Base-by-base conservation (phyloP, 2,113 vertebrate genomes). In the Gasterosteus aculeatus region DNA sequence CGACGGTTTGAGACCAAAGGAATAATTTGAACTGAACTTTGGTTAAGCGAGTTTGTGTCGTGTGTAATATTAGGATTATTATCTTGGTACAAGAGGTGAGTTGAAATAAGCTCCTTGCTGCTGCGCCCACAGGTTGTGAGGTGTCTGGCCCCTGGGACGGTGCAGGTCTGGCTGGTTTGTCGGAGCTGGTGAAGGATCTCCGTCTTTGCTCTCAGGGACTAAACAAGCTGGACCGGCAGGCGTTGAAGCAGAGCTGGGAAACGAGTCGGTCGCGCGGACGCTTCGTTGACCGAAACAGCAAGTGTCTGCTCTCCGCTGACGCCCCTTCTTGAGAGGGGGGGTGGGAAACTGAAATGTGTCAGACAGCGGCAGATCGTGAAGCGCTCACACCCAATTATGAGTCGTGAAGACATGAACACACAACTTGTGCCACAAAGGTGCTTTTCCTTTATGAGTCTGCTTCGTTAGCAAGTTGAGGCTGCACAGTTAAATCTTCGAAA, bases 171-270 rank as follows among this genome's bases (percentile, higher is more conserved):
- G 80, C 90, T 0, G 60, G 65, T 42, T 59, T 92, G 26, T 72
- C 91, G 0, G 46, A 85, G 9, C 63, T 44, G 3, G 78, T 96
- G 57, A 42, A 11, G 16, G 95, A 95, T 10, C 89, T 96, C 18
- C 88, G 88, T 6, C 92, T 96, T 39, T 95, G 95, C 69, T 92
- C 94, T 22, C 91, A 89, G 62, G 78, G 78, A 12, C 84, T 95
- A 3, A 93, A 93, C 85, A 92, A 93, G 39, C 80, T 92, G 56
- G 92, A 95, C 74, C 87, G 91, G 33, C 78, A 89, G 26, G 73
- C 68, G 0, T 66, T 93, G 7, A 81, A 82, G 51, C 87, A 76
- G 42, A 85, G 53, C 84, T 93, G 82, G 90, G 75, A 62, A 5
- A 9, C 19, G 2, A 19, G 35, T 10, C 60, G 14, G 4, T 29